Conservation (phyloP, 2,797 vertebrate genomes). For the Peromyscus aztecus region DNA sequence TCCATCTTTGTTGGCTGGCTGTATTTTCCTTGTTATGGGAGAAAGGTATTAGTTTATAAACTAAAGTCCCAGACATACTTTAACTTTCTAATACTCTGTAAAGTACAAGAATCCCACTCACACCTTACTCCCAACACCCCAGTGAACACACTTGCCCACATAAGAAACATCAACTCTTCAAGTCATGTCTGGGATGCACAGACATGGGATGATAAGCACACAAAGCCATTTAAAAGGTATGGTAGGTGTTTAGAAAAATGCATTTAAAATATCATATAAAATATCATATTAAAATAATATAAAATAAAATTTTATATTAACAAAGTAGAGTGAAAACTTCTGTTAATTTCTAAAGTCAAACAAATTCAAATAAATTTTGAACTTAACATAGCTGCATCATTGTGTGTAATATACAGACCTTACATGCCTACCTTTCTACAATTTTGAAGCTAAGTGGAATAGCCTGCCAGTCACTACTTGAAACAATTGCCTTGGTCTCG, state of each 20-base stretch:
- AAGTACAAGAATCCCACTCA: neutral
- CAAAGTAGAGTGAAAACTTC: neutral
- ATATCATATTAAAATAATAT: neutral
- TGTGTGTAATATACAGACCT: neutral
- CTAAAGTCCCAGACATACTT: neutral
- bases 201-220: neutral
- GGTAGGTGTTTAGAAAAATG: neutral
- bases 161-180: neutral
- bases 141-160: neutral
- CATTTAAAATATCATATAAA: neutral
- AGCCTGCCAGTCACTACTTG: neutral
- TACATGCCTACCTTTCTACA: neutral
- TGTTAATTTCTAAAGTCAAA: slow-evolving; percentile 10
- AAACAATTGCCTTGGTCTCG: neutral
- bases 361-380: slow-evolving; percentile 5
- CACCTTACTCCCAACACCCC: neutral
- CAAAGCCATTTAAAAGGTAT: neutral
- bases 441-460: neutral
- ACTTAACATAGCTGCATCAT: neutral
- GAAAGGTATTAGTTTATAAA: neutral
- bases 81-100: neutral
- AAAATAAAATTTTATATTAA: neutral
- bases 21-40: neutral
- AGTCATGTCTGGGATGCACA: neutral
- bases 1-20: neutral